A percentile compares a stretch with the other conserved stretches of the same genome.
These are phyloP conservation scores for Drosophila quinaria DNA, from an alignment of 2,888 invertebrate species.

Conservation along the genomic window DNA sequence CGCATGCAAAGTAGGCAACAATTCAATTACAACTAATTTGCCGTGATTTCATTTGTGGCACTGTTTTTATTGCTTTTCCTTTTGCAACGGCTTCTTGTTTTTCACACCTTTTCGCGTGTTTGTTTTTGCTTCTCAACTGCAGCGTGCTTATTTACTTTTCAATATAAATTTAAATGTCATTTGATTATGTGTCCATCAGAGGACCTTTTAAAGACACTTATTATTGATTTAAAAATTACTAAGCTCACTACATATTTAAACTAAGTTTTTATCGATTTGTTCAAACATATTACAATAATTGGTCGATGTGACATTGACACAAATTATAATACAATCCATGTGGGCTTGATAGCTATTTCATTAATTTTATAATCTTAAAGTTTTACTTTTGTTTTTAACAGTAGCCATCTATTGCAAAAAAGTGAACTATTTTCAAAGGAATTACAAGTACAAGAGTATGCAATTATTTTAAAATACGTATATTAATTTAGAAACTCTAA, in stretches of 20 bases:
- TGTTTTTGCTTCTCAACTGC: constrained; percentile 43
- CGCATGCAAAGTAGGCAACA: constrained; percentile 49
- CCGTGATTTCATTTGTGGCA: constrained; percentile 65
- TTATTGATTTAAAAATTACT: not conserved
- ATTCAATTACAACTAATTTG: constrained; percentile 79
- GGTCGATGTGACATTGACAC: not conserved
- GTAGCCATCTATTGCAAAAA: too few species aligned
- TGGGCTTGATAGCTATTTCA: too few species aligned
- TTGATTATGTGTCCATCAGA: not conserved
- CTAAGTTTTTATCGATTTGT: not conserved
- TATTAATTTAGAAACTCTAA: too few species aligned
- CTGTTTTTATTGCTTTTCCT: not conserved
- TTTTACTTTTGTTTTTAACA: too few species aligned
- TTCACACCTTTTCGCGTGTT: constrained; percentile 40
- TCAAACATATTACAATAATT: not conserved
- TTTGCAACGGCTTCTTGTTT: constrained; percentile 14
- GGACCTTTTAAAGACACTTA: not conserved
- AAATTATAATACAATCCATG: too few species aligned
- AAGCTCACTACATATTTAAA: not conserved
- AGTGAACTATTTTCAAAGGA: too few species aligned
- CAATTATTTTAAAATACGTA: not conserved
- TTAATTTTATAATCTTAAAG: too few species aligned
- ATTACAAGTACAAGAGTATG: not conserved
- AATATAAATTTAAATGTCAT: not conserved
- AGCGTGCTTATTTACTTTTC: constrained; percentile 54